Conservation (phyloP, 2,113 vertebrate species). For the Bubo blakistoni region DNA sequence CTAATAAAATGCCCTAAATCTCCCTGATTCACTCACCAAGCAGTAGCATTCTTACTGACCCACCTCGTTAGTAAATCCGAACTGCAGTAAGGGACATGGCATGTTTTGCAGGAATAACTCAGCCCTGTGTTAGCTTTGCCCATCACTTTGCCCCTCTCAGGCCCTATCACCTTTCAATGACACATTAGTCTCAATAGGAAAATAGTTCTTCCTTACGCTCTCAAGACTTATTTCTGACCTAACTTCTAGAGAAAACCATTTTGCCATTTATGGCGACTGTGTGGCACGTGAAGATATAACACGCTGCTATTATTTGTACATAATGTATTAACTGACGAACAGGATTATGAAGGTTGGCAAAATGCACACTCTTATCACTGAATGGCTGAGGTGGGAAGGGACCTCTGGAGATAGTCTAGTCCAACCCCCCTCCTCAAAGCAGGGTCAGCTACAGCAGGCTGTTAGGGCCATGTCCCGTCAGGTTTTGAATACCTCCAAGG, state of each 20-base stretch:
- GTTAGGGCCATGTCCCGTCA: not conserved
- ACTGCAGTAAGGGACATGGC: not conserved
- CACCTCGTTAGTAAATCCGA: not conserved
- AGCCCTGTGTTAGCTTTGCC: not conserved
- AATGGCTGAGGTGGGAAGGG: not conserved
- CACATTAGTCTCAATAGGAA: not conserved
- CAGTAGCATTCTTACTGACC: not conserved
- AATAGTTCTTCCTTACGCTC: not conserved
- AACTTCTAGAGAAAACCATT: not conserved
- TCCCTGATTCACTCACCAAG: not conserved
- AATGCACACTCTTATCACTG: not conserved
- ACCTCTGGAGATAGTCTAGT: not conserved
- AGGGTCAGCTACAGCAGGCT: not conserved
- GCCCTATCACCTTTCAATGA: not conserved
- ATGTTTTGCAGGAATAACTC: not conserved
- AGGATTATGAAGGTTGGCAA: not conserved
- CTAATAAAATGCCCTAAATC: not conserved
- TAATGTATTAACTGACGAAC: not conserved
- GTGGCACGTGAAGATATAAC: not conserved
- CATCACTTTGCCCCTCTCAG: not conserved
- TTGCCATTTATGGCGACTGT: not conserved
- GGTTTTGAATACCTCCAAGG: not conserved
- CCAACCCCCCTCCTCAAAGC: fast-evolving
- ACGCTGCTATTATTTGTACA: not conserved
- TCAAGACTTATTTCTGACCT: not conserved